Base-by-base conservation (phyloP, 1,140 invertebrate species). In the Daktulosphaira vitifoliae region DNA sequence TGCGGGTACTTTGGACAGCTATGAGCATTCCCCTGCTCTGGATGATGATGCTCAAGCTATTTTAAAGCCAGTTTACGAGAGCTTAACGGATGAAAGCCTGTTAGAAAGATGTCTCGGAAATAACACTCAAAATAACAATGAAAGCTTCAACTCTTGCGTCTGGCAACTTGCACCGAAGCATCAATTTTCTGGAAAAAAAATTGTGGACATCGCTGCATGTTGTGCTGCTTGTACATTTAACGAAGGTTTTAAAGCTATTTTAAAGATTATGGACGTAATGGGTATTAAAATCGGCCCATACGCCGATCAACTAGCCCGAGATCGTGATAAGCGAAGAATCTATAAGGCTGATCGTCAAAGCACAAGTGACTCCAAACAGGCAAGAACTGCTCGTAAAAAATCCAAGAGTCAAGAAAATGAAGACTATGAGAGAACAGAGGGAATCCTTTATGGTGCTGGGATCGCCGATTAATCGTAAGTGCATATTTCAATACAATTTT, bases 101-200 rank as follows among this genome's bases (percentile, higher is more conserved):
- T 46, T 70, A 2, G 20, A 68, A 67, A 66, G 68, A 25, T 70
- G 68, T 53, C 33, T 68, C 3, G 53, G 46, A 26, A 68, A 67
- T 9, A 65, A 62, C 15, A 70, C 66, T 7, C 68, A 71, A 46
- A 71, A 71, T 38, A 50, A 59, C 1, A 70, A 69, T 65, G 70
- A 70, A 48, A 65, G 65, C 44, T 42, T 71, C 11, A 68, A 71
- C 65, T 64, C 42, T 42, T 26, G 69, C 39, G 70, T 71, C 53
- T 71, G 69, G 70, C 52, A 62, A 16, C 66, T 50, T 38, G 62
- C 67, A 51, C 69, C 68, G 33, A 72, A 72, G 42, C 52, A 68
- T 64, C 51, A 62, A 15, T 72, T 71, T 62, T 67, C 68, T 48
- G 52, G 29, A 25, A 67, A 66, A 62, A 22, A 42, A 15, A 29